Conservation (phyloP, 2,113 vertebrate genomes). For the Pachycephala philippinensis region DNA sequence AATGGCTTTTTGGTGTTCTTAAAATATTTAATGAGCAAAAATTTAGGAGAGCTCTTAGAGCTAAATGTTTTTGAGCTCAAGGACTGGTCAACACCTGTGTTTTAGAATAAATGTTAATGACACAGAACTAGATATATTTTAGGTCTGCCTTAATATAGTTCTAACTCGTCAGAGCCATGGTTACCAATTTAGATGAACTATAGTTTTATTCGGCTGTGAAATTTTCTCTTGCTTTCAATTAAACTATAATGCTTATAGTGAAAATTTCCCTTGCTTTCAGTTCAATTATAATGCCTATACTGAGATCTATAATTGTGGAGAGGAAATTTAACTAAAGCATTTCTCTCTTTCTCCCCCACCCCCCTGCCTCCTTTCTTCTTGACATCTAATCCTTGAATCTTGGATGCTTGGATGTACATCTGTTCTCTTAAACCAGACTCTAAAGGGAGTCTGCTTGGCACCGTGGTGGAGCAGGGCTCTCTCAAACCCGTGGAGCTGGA, state of each 20-base stretch:
- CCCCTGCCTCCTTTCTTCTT: fast-evolving
- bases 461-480: constrained; percentile 82
- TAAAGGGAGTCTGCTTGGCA: constrained; percentile 70
- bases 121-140: neutral
- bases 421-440: constrained; percentile 60
- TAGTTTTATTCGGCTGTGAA: neutral
- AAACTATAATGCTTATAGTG: neutral
- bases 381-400: neutral
- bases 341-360: neutral
- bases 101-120: neutral
- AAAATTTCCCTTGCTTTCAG: neutral
- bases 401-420: neutral
- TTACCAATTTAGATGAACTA: neutral
- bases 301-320: neutral
- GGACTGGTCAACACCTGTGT: neutral
- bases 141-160: neutral
- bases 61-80: neutral
- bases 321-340: neutral
- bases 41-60: neutral
- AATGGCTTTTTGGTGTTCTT: neutral
- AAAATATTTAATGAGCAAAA: neutral
- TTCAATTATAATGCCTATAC: neutral
- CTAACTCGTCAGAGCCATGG: neutral
- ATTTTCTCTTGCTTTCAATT: neutral
- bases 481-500: constrained; percentile 82